Percentiles rank a stretch among this genome's conserved stretches.
Evolutionary conservation across 1,140 invertebrate species (phyloP).

Genomic region (Hypothenemus hampei): DNA sequence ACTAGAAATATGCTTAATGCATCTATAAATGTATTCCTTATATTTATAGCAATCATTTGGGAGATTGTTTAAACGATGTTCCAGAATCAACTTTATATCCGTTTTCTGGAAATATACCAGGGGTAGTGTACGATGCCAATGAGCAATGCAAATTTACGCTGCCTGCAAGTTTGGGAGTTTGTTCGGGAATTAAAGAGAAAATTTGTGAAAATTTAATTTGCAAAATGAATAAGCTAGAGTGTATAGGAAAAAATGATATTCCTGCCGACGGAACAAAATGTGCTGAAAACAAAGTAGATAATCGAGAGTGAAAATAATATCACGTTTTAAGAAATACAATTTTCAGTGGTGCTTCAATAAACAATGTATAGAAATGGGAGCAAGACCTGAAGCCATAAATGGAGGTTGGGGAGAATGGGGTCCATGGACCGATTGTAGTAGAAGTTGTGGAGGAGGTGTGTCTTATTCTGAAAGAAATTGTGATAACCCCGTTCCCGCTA

Average conservation of each 20-base stretch:
- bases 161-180: conserved; percentile 41
- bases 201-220: conserved; percentile 59
- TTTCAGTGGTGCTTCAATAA: conserved; percentile 62
- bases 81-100: conserved; percentile 52
- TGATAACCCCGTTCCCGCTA: conserved; percentile 53
- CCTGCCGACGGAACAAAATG: conserved; percentile 66
- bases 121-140: conserved; percentile 63
- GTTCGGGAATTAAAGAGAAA: conserved; percentile 43
- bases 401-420: conserved; percentile 63
- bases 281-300: conserved; percentile 50
- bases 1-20: neutral
- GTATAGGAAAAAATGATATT: conserved; percentile 54
- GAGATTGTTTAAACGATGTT: conserved; percentile 61
- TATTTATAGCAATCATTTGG: conserved; percentile 58
- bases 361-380: conserved; percentile 59
- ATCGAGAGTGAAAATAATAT: neutral
- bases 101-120: conserved; percentile 57
- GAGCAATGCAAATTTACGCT: conserved; percentile 57
- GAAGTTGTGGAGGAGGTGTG: conserved; percentile 62
- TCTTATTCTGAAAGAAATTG: conserved; percentile 49
- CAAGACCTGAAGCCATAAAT: conserved; percentile 56
- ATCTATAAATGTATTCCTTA: conserved; percentile 4
- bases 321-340: neutral
- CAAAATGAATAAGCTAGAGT: conserved; percentile 46
- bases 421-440: conserved; percentile 53